These are phyloP conservation scores for Shinisaurus crocodilurus DNA, from an alignment of 2,113 vertebrate genomes.

Conservation along the genomic window DNA sequence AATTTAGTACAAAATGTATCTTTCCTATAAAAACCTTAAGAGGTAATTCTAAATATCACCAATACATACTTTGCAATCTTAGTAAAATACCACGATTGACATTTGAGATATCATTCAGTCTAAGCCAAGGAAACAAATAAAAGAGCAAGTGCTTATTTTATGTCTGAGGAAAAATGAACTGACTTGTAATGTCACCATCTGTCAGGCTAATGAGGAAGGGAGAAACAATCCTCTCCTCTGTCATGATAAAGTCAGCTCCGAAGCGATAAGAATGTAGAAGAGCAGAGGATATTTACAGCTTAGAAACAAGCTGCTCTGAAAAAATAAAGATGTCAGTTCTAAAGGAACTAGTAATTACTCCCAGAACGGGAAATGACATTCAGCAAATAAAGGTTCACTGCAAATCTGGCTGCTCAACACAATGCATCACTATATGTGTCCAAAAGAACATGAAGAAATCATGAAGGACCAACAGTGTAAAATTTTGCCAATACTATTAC, in stretches of 20 bases:
- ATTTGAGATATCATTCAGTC: background rate
- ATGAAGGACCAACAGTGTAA: background rate
- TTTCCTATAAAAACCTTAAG: background rate
- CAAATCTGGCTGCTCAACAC: background rate
- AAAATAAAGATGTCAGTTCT: background rate
- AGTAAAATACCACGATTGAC: constrained; percentile 5
- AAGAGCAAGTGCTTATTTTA: constrained; percentile 32
- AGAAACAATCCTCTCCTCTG: constrained; percentile 1
- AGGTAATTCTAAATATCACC: background rate
- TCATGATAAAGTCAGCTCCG: constrained; percentile 13
- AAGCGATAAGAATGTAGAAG: background rate
- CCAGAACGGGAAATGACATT: background rate
- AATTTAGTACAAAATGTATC: background rate
- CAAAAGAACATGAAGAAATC: background rate
- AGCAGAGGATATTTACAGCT: background rate
- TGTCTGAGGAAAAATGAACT: background rate
- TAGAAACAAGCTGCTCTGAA: constrained; percentile 3
- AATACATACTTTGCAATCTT: background rate
- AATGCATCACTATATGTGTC: background rate
- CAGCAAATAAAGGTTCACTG: background rate
- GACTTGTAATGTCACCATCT: constrained; percentile 24
- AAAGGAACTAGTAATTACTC: background rate
- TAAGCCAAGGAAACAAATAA: background rate
- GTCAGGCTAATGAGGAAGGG: constrained; percentile 15
- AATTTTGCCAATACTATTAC: background rate